Conservation (phyloP, 2,113 vertebrate genomes). For the Bufo gargarizans region DNA sequence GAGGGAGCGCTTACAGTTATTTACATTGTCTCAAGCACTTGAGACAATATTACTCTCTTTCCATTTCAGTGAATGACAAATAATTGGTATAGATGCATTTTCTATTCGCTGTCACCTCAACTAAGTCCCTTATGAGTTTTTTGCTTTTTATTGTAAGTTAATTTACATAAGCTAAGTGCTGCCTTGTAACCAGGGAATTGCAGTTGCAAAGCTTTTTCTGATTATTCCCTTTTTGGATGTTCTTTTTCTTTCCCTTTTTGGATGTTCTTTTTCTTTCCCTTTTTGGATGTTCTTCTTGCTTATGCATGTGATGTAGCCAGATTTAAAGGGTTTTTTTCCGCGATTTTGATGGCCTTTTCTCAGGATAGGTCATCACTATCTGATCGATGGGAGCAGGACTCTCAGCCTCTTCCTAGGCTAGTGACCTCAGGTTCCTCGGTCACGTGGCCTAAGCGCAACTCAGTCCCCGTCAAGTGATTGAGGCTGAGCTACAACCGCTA, state of each 20-base stretch:
- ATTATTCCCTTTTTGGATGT: neutral
- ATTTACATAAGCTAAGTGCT: slow-evolving; percentile 23
- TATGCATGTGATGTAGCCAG: no score
- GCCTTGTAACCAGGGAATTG: neutral
- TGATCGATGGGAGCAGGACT: no score
- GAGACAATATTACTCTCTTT: neutral
- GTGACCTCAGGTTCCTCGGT: no score
- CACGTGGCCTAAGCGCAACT: no score
- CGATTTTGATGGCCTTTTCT: no score
- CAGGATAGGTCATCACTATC: no score
- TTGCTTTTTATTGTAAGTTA: neutral
- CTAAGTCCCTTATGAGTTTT: neutral
- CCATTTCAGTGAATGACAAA: slow-evolving; percentile 6
- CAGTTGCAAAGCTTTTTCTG: neutral
- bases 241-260: no score
- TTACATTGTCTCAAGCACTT: neutral
- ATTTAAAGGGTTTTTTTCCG: no score
- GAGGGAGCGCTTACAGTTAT: neutral
- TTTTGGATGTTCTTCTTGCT: no score
- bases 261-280: neutral
- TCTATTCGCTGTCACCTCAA: neutral
- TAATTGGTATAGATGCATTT: neutral
- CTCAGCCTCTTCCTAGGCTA: no score
- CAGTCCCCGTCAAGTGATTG: no score
- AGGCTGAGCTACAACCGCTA: no score